Conservation (phyloP, 1,140 invertebrate genomes). For the Solen grandis region DNA sequence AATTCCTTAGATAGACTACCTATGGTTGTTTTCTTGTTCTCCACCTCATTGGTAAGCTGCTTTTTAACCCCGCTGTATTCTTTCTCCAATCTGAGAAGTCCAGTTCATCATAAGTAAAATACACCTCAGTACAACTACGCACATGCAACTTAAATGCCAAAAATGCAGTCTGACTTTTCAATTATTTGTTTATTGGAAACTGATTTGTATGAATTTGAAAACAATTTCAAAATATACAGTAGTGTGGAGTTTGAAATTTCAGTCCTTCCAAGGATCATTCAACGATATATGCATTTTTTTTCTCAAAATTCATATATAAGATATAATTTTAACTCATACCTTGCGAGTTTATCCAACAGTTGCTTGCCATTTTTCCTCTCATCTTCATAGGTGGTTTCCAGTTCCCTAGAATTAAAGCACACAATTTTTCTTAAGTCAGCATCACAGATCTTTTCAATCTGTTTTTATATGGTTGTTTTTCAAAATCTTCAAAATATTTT, state of each 20-base stretch:
- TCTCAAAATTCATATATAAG: too few relatives aligned
- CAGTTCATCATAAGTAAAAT: background rate
- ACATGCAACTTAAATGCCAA: background rate
- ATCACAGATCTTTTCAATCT: too few relatives aligned
- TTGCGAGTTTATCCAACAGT: constrained; percentile 68
- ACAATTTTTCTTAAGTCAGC: too few relatives aligned
- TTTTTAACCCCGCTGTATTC: constrained; percentile 69
- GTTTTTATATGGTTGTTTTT: too few relatives aligned
- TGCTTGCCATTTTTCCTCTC: constrained; percentile 71
- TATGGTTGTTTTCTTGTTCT: constrained; percentile 76
- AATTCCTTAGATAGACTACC: constrained; percentile 75
- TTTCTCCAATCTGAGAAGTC: constrained; percentile 70
- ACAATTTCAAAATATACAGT: background rate
- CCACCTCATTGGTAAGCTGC: constrained; percentile 75
- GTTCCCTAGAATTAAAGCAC: constrained; percentile 62
- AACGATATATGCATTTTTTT: too few relatives aligned
- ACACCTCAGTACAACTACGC: background rate
- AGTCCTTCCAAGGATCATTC: too few relatives aligned
- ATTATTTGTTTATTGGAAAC: background rate
- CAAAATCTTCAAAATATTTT: too few relatives aligned
- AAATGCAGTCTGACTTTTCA: background rate
- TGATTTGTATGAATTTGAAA: background rate
- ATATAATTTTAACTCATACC: too few relatives aligned
- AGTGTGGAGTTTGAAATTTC: too few relatives aligned
- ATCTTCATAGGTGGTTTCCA: constrained; percentile 77